Evolutionary conservation across 2,888 invertebrate species (phyloP), one percentile per base, ranked within the genome.

Genomic region (Serrognathus titanus): DNA sequence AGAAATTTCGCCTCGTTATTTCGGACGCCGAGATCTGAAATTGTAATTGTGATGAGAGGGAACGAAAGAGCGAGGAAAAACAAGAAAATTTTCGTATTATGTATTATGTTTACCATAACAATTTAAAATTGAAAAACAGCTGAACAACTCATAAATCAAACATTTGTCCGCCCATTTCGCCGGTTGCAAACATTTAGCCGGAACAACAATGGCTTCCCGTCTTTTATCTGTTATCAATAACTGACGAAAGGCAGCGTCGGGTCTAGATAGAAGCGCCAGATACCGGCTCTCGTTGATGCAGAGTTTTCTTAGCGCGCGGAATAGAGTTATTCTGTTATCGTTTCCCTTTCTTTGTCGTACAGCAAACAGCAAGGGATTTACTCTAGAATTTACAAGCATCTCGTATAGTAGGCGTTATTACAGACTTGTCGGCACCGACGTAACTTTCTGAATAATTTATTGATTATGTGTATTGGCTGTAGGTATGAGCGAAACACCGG

Each of bases 161-260:
- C 61, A 65, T 65, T 66, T 66, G 66, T 64, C 66, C 64, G 65
- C 64, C 63, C 65, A 64, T 64, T 66, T 62, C 64, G 58, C 61
- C 62, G 57, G 61, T 65, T 65, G 66, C 63, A 65, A 66, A 66
- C 66, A 66, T 66, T 66, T 61, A 64, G 62, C 62, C 63, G 66
- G 65, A 66, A 66, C 63, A 63, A 67, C 66, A 66, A 67, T 67
- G 62, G 63, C 65, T 65, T 66, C 61, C 64, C 56, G 61, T 63
- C 63, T 62, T 66, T 65, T 67, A 67, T 67, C 64, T 66, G 64
- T 67, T 66, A 66, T 66, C 66, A 67, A 67, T 67, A 67, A 67
- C 66, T 67, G 66, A 62, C 64, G 66, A 67, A 66, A 63, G 60
- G 60, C 64, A 63, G 60, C 59, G 56, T 58, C 58, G 57, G 59